These are phyloP conservation scores for Eupithecia tripunctaria DNA, from an alignment of 2,888 invertebrate genomes.

Conservation along the genomic window DNA sequence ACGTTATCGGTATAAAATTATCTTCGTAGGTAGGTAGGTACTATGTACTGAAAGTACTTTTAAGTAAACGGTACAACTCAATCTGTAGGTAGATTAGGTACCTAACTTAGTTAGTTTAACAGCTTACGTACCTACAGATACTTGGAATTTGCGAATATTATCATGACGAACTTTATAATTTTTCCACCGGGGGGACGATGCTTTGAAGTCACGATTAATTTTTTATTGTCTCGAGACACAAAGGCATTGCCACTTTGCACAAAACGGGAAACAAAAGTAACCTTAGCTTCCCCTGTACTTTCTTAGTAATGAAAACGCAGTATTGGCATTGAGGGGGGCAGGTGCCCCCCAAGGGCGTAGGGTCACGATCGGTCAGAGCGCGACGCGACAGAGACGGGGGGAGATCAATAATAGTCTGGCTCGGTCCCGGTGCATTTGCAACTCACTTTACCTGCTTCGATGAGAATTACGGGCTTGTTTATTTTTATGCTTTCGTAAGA, in stretches of 20 bases:
- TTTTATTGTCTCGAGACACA: neutral
- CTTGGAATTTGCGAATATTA: too few species aligned
- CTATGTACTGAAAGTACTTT: too few species aligned
- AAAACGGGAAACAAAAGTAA: neutral
- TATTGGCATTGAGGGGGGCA: conserved; percentile 44
- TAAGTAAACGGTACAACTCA: too few species aligned
- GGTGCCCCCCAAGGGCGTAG: conserved; percentile 61
- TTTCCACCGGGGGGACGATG: neutral
- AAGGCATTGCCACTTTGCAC: neutral
- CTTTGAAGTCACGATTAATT: neutral
- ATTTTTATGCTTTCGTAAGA: neutral
- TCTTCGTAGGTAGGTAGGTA: neutral
- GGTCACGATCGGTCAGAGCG: conserved; percentile 80
- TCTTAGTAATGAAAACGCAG: conserved; percentile 28
- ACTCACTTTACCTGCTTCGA: conserved; percentile 46
- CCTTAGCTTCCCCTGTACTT: conserved; percentile 11
- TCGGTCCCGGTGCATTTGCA: conserved; percentile 47
- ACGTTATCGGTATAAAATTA: neutral
- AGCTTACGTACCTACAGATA: neutral
- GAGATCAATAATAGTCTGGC: conserved; percentile 75
- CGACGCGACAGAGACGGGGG: conserved; percentile 77
- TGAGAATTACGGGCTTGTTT: conserved; percentile 6
- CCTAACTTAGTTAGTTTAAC: too few species aligned
- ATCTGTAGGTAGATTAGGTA: too few species aligned
- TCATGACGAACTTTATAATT: neutral